Base-by-base conservation (phyloP, 1,140 invertebrate species). In the Elymnias hypermnestra region DNA sequence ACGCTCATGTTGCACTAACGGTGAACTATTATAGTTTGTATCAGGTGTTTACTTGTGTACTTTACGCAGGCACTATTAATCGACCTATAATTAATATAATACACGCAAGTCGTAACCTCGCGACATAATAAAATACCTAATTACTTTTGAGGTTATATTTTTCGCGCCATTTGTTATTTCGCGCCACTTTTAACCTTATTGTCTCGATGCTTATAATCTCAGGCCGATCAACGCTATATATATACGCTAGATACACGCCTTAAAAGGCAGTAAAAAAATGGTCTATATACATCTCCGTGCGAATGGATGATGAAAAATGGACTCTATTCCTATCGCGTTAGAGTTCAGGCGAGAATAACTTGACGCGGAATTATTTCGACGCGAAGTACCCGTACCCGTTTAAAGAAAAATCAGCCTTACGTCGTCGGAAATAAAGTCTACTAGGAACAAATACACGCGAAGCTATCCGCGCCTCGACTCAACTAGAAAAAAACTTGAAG, bases 381-480 rank as follows among this genome's bases (percentile, higher is more conserved):
- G 49, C 60, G 47, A 61, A 50, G 53, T 75, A 77, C 77, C 75
- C 74, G 74, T 76, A 75, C 50, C 66, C 60, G 57, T 61, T 68
- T 65, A 64, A 52, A 46, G 56, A 66, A 44, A 69, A 66, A 69
- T 78, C 78, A 76, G 75, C 78, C 75, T 79, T 78, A 63, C 39
- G 39, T 54, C 44, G 51, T 66, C 57, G 51, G 64, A 73, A 73
- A 70, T 76, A 73, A 73, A 72, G 70, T 72, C 66, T 74, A 72
- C 53, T 76, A 83, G 78, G 72, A 81, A 83, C 78, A 13, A 53
- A 61, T 59, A 64, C 71, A 68, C 72, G 73, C 53, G 49, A 62
- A 67, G 72, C 61, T 61, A 71, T 67, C 63, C 68, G 65, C 73
- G 69, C 29, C 29, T 33, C 29, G 31, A 8, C 33, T 36, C 33